Percentiles rank a stretch among this genome's conserved stretches.
Evolutionary conservation across 2,888 invertebrate species (phyloP).

Genomic region (Rhimphoctona megacephalus): DNA sequence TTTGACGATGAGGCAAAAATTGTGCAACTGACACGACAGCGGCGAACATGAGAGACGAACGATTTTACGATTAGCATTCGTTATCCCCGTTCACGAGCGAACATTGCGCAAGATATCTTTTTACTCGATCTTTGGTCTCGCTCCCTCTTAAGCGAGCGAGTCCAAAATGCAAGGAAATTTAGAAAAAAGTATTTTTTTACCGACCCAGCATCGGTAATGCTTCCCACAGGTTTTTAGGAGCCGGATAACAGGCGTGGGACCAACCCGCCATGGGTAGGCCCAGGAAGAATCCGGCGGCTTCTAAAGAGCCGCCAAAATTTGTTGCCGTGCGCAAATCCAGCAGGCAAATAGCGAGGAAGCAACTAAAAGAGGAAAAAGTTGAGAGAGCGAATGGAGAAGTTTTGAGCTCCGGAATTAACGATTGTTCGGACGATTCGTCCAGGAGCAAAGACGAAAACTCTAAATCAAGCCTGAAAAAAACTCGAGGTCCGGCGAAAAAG

Average conservation of each 20-base stretch:
- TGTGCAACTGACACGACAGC: not conserved
- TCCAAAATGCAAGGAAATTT: not conserved
- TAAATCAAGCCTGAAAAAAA: constrained; percentile 47
- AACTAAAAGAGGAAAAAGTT: constrained; percentile 78
- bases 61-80: not conserved
- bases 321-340: constrained; percentile 81
- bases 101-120: not conserved
- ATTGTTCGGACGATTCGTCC: constrained; percentile 74
- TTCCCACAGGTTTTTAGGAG: constrained; percentile 17
- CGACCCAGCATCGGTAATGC: constrained; percentile 32
- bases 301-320: constrained; percentile 76
- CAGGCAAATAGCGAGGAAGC: constrained; percentile 82
- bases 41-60: not conserved
- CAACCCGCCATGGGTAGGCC: constrained; percentile 79
- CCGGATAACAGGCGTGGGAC: no score
- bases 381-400: constrained; percentile 79
- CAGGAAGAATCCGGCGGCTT: constrained; percentile 78
- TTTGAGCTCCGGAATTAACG: constrained; percentile 66
- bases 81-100: not conserved
- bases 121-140: not conserved
- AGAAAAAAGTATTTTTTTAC: not conserved
- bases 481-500: constrained; percentile 32
- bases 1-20: not conserved
- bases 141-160: not conserved
- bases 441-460: constrained; percentile 70